phyloP scores from a whole-genome alignment of 2,113 vertebrate species.

The Pterocles gutturalis region DNA sequence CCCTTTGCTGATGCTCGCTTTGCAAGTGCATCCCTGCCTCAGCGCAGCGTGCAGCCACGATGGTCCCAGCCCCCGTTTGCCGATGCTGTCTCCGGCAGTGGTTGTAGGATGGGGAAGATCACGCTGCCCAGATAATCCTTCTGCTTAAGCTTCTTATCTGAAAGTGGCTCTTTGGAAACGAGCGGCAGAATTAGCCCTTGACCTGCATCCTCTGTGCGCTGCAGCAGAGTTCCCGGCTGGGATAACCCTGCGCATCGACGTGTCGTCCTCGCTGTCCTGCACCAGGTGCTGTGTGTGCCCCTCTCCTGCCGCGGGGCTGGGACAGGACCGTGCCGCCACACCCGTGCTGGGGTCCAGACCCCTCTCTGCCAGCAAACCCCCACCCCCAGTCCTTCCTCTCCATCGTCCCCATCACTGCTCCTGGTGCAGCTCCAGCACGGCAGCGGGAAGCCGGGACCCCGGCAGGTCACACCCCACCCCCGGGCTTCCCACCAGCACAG shows the following conservation, averaged over 20 bases:
- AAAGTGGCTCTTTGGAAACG: not conserved
- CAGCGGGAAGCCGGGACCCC: accelerated
- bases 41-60: not conserved
- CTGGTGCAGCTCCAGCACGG: accelerated
- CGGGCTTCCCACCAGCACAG: not conserved
- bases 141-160: slow-evolving; percentile 8
- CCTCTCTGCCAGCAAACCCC: not conserved
- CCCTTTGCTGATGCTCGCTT: not conserved
- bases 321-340: accelerated
- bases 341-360: not conserved
- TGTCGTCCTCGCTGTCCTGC: not conserved
- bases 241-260: not conserved
- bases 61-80: not conserved
- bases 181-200: not conserved
- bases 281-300: not conserved
- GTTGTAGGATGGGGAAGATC: not conserved
- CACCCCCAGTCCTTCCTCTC: too few species aligned
- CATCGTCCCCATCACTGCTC: not conserved
- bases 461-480: not conserved
- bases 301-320: not conserved
- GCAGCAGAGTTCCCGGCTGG: not conserved
- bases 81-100: not conserved
- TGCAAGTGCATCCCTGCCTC: not conserved
- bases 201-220: not conserved
- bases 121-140: not conserved